Base-by-base conservation (phyloP, 2,888 invertebrate species). In the Leistus spinibarbis region DNA sequence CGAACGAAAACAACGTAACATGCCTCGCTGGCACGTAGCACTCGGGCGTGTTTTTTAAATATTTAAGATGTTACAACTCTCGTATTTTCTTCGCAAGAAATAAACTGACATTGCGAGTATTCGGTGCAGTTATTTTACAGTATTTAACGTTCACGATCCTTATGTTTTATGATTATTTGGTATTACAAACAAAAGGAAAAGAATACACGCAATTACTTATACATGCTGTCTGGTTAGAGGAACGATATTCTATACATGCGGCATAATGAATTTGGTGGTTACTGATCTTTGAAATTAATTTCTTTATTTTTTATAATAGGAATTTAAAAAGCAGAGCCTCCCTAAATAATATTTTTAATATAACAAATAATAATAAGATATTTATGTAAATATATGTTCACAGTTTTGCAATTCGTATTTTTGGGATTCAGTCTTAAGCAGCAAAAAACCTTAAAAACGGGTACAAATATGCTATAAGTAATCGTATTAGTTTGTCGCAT, bases 1-100 rank as follows among this genome's bases (percentile, higher is more conserved):
- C 40, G 5, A 40, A 40, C 40, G 40, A 5, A 40, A 40, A 40
- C 40, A 40, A 13, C 40, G 40, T 40, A 40, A 5, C 40, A 40
- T 40, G 1, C 10, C 40, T 40, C 13, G 40, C 40, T 40, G 1
- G 40, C 40, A 40, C 40, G 5, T 40, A 40, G 40, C 3, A 40
- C 40, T 40, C 40, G 40, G 40, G 40, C 13, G 40, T 40, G n/a
- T 40, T 60, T 16, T 60, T 60, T 60, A 60, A 60, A 60, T 60
- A 60, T 60, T 60, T 22, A 60, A 60, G 19, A 60, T 60, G 60
- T 60, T 60, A 60, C 19, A 60, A 60, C 20, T 60, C 60, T 60
- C 60, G 60, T 60, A 60, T 60, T 60, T 60, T 22, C 19, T 10
- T 22, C 13, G 40, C 40, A 40, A 40, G 40, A 40, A 20, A 60